A percentile compares a stretch with the other conserved stretches of the same genome.
Evolutionary conservation across 1,140 invertebrate genomes (phyloP).

Genomic region (Achatina immaculata): DNA sequence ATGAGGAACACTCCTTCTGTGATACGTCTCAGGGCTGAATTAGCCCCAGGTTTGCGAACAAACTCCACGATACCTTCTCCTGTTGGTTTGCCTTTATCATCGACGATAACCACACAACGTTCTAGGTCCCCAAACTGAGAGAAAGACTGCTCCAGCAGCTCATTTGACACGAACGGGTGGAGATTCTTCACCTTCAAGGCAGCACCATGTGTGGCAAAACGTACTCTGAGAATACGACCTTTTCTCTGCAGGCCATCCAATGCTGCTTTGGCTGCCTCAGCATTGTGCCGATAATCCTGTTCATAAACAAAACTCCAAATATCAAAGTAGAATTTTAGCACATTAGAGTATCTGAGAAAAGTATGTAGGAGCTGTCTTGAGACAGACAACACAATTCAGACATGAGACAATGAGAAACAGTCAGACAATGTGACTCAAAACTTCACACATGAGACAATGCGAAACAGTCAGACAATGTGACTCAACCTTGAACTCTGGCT

Average conservation of each 20-base stretch:
- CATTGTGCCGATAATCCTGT: constrained; percentile 93
- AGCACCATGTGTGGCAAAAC: constrained; percentile 95
- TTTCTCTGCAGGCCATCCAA: constrained; percentile 91
- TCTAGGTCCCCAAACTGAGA: constrained; percentile 94
- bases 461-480: too few relatives aligned
- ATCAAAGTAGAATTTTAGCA: too few relatives aligned
- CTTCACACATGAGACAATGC: too few relatives aligned
- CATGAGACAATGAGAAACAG: too few relatives aligned
- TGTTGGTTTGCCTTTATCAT: constrained; percentile 93
- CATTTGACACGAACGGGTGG: constrained; percentile 93
- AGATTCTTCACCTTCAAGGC: constrained; percentile 94
- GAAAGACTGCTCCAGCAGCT: constrained; percentile 92
- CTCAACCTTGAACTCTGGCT: too few relatives aligned
- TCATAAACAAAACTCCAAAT: too few relatives aligned
- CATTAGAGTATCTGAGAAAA: too few relatives aligned
- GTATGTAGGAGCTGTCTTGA: too few relatives aligned
- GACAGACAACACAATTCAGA: too few relatives aligned
- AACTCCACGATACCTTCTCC: constrained; percentile 99
- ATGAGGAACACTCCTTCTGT: constrained; percentile 94
- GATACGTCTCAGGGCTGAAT: constrained; percentile 89
- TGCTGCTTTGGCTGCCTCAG: constrained; percentile 95
- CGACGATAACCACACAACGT: constrained; percentile 92
- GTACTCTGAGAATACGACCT: constrained; percentile 87
- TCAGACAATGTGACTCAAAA: too few relatives aligned
- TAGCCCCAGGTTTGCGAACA: constrained; percentile 88